Base-by-base conservation (phyloP, 1,140 invertebrate genomes). In the Bombus huntii region DNA sequence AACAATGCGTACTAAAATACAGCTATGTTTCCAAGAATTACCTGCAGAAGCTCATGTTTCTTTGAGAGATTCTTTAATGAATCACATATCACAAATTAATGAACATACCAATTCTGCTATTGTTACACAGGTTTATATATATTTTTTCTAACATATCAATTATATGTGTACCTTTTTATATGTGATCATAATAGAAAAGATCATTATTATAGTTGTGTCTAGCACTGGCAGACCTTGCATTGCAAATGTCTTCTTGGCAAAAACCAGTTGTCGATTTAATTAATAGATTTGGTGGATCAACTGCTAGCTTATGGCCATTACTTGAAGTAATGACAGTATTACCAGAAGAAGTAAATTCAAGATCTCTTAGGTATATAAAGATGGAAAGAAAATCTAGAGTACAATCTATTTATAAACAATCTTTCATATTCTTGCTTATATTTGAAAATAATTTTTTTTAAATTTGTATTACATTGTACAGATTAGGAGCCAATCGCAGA, bases 1-100 rank as follows among this genome's bases (percentile, higher is more conserved):
- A 95, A 99, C 99, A 8, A 98, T 99, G 97, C 96, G 99, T 87
- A 98, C 98, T 22, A 99, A 99, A 96, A 98, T 98, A 76, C 98
- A 99, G 95, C 97, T 97, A 90, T 98, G 97, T 79, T 99, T 99
- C 92, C 97, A 98, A 91, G 99, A 99, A 95, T 95, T 99, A 76
- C 99, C 99, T 18, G 89, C 96, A 28, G 97, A 98, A 90, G 97
- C 98, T 53, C 97, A 99, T 90, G 94, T 96, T 82, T 98, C 98
- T 1, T 95, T 99, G 22, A 96, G 98, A 89, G 98, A 99, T 96
- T 99, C 99, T 3, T 95, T 99, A 65, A 95, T 99, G 66, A 96
- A 98, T 83, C 99, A 99, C 95, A 97, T 99, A 89, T 97, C 97
- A 59, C 97, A 97, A 93, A 97, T 98, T 31, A 97, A 97, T 84